Evolutionary conservation across 2,888 invertebrate genomes (phyloP), one percentile per base, ranked within the genome.

Genomic region (Drosophila picticornis): DNA sequence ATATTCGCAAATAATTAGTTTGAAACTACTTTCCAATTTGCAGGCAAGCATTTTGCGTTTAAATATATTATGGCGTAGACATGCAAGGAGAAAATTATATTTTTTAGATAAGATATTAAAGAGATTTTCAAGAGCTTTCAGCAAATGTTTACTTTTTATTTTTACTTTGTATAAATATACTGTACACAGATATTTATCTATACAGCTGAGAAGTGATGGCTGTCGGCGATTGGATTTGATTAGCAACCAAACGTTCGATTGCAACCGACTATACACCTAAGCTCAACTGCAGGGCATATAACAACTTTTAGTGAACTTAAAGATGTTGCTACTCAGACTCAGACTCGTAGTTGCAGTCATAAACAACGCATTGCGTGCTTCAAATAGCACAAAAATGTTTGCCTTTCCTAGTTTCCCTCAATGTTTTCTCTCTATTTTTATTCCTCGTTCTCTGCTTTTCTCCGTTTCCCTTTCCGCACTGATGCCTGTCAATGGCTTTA

Each of bases 401-500:
- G 72, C 56, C 57, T 69, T 65, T 57, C 29, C 56, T 73, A 27
- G 29, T 68, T 74, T 52, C 50, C 40, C 38, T 51, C 32, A 43
- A 32, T 27, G 27, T 4, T 53, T 53, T 55, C 51, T 29, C 27
- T n/a, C n/a, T 10, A 27, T 40, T 38, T 56, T n/a, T 27, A 13
- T 56, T 16, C 6, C 10, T 29, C 29, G 16, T 29, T 57, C 16
- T 25, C 16, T 31, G 19, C 10, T 57, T 58, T 63, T 43, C 10
- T 9, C 40, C 29, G 56, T 51, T 71, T 58, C 43, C 62, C 62
- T 29, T 63, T 56, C 46, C 52, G 53, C 53, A 25, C 55, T 65
- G 62, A 57, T 69, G 64, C 53, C 75, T 75, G 80, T 78, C 85
- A 70, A 81, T 53, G 86, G 80, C 83, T 83, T 80, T 84, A 84